A percentile compares a stretch with the other conserved stretches of the same genome.
Evolutionary conservation across 2,797 vertebrate species (phyloP).

Genomic region (Microcaecilia unicolor): DNA sequence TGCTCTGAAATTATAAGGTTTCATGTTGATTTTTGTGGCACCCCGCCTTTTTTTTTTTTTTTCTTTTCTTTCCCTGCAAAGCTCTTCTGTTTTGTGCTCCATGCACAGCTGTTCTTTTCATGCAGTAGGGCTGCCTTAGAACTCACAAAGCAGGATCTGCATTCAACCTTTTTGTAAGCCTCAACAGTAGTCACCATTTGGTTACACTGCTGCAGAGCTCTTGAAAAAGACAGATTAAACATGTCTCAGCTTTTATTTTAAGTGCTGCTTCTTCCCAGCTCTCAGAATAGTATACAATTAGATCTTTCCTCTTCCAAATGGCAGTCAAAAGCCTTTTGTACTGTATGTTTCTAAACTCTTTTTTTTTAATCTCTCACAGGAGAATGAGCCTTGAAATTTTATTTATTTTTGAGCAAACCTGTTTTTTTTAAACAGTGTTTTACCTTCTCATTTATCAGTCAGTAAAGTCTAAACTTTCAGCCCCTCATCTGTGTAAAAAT

Average conservation of each 20-base stretch:
- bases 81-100: conserved; percentile 26
- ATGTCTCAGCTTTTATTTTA: conserved; percentile 8
- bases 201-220: background rate
- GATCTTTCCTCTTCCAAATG: conserved; percentile 1
- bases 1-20: too few species aligned
- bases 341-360: background rate
- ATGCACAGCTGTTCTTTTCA: conserved; percentile 25
- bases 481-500: too few species aligned
- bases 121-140: conserved; percentile 16
- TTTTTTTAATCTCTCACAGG: too few species aligned
- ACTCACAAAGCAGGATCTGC: background rate
- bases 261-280: background rate
- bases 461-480: too few species aligned
- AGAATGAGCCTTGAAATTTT: too few species aligned
- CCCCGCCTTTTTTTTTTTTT: conserved; percentile 36
- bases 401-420: too few species aligned
- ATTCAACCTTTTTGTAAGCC: conserved; percentile 11
- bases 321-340: background rate
- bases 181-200: conserved; percentile 2
- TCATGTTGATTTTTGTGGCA: too few species aligned
- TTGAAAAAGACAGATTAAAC: conserved; percentile 3
- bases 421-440: too few species aligned
- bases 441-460: too few species aligned
- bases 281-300: background rate
- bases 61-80: conserved; percentile 27